Evolutionary conservation across 2,888 invertebrate genomes (phyloP).

Genomic region (Periphyllus acericola): DNA sequence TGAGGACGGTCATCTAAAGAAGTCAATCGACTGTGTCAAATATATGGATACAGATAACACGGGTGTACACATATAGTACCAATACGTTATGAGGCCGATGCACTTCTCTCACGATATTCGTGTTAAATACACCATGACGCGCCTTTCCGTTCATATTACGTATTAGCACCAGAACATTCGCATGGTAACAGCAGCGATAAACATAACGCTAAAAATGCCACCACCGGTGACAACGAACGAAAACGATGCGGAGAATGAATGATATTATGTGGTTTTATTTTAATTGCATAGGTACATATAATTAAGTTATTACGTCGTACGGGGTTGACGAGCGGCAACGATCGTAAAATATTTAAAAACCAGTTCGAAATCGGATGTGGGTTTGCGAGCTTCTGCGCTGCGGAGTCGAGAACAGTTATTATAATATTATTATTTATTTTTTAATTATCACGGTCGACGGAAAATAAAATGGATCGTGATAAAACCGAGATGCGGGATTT

Average conservation of each 20-base stretch:
- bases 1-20: too few species aligned
- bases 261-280: not conserved
- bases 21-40: too few species aligned
- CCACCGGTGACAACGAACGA: not conserved
- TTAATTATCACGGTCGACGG: slow-evolving; percentile 38
- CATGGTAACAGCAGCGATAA: not conserved
- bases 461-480: slow-evolving; percentile 2
- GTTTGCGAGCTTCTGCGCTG: not conserved
- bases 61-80: too few species aligned
- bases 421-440: not conserved
- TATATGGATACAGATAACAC: too few species aligned
- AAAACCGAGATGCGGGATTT: slow-evolving; percentile 23
- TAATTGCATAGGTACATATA: not conserved
- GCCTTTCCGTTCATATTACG: too few species aligned
- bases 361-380: not conserved
- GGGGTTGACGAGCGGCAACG: not conserved
- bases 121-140: too few species aligned
- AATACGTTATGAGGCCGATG: too few species aligned
- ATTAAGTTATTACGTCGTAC: not conserved
- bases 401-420: not conserved
- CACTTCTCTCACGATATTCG: too few species aligned
- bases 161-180: too few species aligned
- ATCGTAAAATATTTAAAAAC: slow-evolving; percentile 1
- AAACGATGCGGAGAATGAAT: not conserved
- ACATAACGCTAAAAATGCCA: not conserved